phyloP scores from a whole-genome alignment of 1,140 invertebrate species.

The Thaumatotibia leucotreta region DNA sequence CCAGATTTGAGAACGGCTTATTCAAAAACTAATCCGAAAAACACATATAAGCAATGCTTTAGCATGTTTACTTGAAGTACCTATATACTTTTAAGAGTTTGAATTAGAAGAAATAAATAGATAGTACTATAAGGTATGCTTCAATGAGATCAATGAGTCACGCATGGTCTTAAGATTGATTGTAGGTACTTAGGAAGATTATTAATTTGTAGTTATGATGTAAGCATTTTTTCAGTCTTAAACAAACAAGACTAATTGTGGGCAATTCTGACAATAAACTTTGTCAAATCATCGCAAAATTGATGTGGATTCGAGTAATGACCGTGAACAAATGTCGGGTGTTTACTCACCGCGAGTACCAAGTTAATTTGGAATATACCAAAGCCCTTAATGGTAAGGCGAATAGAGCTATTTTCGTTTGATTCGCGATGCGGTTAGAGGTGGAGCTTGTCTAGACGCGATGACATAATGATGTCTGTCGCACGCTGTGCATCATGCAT shows the following conservation, averaged over 20 bases:
- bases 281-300: background rate
- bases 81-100: too few species aligned
- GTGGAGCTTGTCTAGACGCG: constrained; percentile 35
- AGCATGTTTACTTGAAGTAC: too few species aligned
- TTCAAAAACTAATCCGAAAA: too few species aligned
- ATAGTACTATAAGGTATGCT: too few species aligned
- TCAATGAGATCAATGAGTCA: too few species aligned
- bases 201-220: too few species aligned
- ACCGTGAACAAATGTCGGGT: background rate
- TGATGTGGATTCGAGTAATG: background rate
- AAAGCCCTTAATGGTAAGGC: background rate
- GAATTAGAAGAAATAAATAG: too few species aligned
- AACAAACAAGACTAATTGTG: background rate
- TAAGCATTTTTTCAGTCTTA: background rate
- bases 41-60: too few species aligned
- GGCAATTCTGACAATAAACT: background rate
- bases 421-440: constrained; percentile 10
- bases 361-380: background rate
- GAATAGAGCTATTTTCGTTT: background rate
- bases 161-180: too few species aligned
- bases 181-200: too few species aligned
- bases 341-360: background rate
- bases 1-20: too few species aligned
- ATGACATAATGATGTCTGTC: constrained; percentile 51
- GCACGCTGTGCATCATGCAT: constrained; percentile 7